Conservation (phyloP, 2,888 invertebrate species). For the Andricus curvator region DNA sequence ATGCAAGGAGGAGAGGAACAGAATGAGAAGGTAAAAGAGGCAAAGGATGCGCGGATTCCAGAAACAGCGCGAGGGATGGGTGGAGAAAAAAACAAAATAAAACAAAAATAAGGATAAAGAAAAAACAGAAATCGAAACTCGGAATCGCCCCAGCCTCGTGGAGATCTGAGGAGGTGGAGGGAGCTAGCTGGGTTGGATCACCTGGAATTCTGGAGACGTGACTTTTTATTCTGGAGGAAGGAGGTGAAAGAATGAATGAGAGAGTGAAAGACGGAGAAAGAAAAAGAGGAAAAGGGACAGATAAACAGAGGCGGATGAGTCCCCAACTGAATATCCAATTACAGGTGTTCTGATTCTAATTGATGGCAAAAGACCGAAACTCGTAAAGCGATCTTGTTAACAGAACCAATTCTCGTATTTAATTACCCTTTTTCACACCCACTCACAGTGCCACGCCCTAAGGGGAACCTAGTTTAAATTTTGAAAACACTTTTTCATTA, state of each 20-base stretch:
- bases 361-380: conserved; percentile 18
- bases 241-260: conserved; percentile 49
- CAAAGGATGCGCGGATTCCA: conserved; percentile 46
- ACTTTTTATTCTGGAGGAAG: conserved; percentile 48
- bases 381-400: conserved; percentile 17
- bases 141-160: conserved; percentile 41
- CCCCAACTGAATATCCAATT: conserved; percentile 44
- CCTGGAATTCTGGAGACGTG: conserved; percentile 50
- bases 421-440: conserved; percentile 1
- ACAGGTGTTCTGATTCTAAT: conserved; percentile 46
- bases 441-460: background rate
- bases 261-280: conserved; percentile 47
- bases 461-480: background rate
- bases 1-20: conserved; percentile 44
- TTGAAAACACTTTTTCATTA: background rate
- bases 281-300: conserved; percentile 7
- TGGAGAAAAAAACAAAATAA: conserved; percentile 59
- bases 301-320: conserved; percentile 38
- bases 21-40: conserved; percentile 35
- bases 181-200: conserved; percentile 53
- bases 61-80: conserved; percentile 51
- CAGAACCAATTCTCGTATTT: conserved; percentile 8
- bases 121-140: conserved; percentile 63
- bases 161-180: conserved; percentile 30
- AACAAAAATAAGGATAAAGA: conserved; percentile 55